phyloP scores from a whole-genome alignment of 2,113 vertebrate genomes.

The Indicator indicator region DNA sequence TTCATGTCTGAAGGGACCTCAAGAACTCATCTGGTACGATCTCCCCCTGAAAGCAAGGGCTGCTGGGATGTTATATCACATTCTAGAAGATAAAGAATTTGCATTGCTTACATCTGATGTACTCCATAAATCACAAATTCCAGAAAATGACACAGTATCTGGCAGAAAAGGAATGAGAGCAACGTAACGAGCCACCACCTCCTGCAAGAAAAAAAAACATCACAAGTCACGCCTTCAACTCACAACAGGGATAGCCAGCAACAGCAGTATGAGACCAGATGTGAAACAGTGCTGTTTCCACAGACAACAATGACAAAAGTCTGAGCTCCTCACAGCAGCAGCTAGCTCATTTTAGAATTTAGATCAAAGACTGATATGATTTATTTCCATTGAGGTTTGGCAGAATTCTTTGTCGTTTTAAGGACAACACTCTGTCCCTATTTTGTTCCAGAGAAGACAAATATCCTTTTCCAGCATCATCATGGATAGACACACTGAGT shows the following conservation, averaged over 20 bases:
- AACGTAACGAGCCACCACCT: slow-evolving; percentile 87
- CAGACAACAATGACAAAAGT: not conserved
- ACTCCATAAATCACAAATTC: slow-evolving; percentile 92
- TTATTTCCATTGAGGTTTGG: not conserved
- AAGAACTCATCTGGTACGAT: not conserved
- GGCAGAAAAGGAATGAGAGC: slow-evolving; percentile 94
- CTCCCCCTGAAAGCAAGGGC: not conserved
- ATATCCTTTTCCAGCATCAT: not conserved
- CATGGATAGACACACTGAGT: not conserved
- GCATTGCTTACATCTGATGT: slow-evolving; percentile 89
- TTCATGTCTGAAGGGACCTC: not conserved
- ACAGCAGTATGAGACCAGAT: not conserved
- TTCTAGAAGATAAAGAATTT: not conserved
- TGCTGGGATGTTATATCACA: not conserved
- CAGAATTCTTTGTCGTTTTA: not conserved
- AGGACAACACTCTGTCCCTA: not conserved
- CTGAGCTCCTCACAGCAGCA: not conserved
- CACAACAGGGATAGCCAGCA: rapidly evolving
- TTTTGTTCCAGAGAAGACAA: not conserved
- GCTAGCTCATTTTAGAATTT: not conserved
- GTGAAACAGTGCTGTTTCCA: not conserved
- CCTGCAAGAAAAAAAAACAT: slow-evolving; percentile 71
- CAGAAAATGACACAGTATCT: slow-evolving; percentile 88
- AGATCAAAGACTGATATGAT: not conserved
- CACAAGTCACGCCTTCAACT: not conserved